A percentile compares a stretch with the other conserved stretches of the same genome.
Conservation (phyloP, 2,797 vertebrate species). For the Rachycentron canadum region DNA sequence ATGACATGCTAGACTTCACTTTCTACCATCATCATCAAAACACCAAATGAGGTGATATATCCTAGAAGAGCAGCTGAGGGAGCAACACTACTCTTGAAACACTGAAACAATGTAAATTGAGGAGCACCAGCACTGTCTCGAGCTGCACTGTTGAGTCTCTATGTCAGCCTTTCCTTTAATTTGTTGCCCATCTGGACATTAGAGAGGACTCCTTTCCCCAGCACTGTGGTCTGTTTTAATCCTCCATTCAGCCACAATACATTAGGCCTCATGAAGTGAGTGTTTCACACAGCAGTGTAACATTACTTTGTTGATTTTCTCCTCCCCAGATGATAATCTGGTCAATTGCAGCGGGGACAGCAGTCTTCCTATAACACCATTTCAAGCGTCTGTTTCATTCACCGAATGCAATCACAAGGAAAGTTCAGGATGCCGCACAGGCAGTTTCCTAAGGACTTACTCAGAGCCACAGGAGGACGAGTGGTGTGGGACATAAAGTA, state of each 20-base stretch:
- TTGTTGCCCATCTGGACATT: background rate
- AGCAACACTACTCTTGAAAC: too few relatives aligned
- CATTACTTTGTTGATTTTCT: slow-evolving; percentile 31
- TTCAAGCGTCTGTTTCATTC: slow-evolving; percentile 50
- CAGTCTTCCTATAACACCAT: slow-evolving; percentile 33
- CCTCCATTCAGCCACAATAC: background rate
- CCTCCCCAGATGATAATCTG: slow-evolving; percentile 50
- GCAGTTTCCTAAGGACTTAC: slow-evolving; percentile 39
- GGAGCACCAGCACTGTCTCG: background rate
- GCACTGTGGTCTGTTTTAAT: background rate
- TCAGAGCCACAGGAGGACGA: slow-evolving; percentile 87
- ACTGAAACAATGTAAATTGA: too few relatives aligned
- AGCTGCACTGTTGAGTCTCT: background rate
- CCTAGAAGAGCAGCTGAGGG: background rate
- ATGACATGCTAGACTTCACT: background rate
- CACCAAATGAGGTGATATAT: background rate
- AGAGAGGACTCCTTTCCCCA: background rate
- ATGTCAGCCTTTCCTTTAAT: background rate
- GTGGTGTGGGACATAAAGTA: slow-evolving; percentile 77
- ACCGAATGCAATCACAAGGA: slow-evolving; percentile 28
- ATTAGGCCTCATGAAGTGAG: background rate
- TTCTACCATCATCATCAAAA: background rate
- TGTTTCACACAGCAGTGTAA: background rate
- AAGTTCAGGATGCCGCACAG: background rate
- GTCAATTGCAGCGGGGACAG: slow-evolving; percentile 25